Conservation (phyloP, 2,797 vertebrate genomes). For the Poliocrania exsul region DNA sequence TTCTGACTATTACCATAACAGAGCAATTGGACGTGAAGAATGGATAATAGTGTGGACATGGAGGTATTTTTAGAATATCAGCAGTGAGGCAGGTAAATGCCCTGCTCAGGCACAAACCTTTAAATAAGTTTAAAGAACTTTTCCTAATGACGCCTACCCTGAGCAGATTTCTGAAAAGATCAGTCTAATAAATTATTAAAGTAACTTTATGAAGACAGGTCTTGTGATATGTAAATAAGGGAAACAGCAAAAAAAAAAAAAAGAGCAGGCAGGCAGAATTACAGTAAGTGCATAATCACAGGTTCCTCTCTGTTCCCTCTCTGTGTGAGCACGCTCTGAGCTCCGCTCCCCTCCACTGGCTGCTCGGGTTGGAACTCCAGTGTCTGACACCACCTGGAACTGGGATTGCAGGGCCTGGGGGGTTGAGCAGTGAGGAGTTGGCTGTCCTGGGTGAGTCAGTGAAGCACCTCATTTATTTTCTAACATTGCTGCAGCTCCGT, state of each 20-base stretch:
- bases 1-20: conserved; percentile 99
- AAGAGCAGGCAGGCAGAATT: conserved; percentile 47
- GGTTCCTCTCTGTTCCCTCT: conserved; percentile 57
- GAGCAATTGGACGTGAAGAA: conserved; percentile 99
- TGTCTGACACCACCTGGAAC: conserved; percentile 54
- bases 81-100: conserved; percentile 85
- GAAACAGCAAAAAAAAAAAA: conserved; percentile 4
- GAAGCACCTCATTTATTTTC: conserved; percentile 71
- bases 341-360: neutral
- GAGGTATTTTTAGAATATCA: conserved; percentile 91
- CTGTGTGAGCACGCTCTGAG: neutral
- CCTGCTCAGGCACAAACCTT: conserved; percentile 75
- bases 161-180: conserved; percentile 78
- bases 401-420: conserved; percentile 50
- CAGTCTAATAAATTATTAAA: conserved; percentile 83
- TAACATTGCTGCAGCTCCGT: conserved; percentile 15
- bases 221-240: conserved; percentile 81
- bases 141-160: conserved; percentile 73
- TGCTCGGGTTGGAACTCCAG: conserved; percentile 43
- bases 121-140: conserved; percentile 79
- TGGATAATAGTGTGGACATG: conserved; percentile 98
- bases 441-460: conserved; percentile 64
- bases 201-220: conserved; percentile 72
- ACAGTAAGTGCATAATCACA: conserved; percentile 71
- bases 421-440: conserved; percentile 61